A percentile compares a stretch with the other conserved stretches of the same genome.
phyloP scores from a whole-genome alignment of 2,888 invertebrate species.

The Epistrophella euchroma region DNA sequence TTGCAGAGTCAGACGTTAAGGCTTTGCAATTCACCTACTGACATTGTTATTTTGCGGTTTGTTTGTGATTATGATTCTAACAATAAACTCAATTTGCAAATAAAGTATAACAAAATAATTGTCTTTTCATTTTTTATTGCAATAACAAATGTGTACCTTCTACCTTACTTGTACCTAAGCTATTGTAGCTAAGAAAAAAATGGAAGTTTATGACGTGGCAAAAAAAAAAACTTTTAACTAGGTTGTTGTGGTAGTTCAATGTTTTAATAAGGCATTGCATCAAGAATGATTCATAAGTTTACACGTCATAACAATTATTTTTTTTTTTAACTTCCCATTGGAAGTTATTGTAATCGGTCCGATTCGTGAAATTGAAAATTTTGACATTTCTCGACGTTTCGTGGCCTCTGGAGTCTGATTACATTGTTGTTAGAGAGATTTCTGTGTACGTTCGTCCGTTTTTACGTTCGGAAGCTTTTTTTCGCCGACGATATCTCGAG shows the following conservation, averaged over 20 bases:
- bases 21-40: constrained; percentile 47
- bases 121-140: background rate
- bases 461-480: too few relatives aligned
- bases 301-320: background rate
- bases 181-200: background rate
- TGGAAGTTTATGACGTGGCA: background rate
- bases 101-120: background rate
- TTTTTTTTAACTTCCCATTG: background rate
- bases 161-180: too few relatives aligned
- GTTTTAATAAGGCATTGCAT: background rate
- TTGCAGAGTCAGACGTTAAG: constrained; percentile 3
- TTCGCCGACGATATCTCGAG: too few relatives aligned
- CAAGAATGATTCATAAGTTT: constrained; percentile 2
- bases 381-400: too few relatives aligned
- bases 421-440: too few relatives aligned
- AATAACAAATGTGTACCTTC: background rate
- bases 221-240: background rate
- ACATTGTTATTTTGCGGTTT: constrained; percentile 39
- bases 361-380: too few relatives aligned
- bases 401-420: too few relatives aligned
- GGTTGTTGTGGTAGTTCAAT: background rate
- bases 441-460: too few relatives aligned
- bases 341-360: too few relatives aligned
- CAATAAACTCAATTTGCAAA: background rate
- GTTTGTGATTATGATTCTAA: background rate